Base-by-base conservation (phyloP, 2,888 invertebrate species). In the Parnassius glacialis region DNA sequence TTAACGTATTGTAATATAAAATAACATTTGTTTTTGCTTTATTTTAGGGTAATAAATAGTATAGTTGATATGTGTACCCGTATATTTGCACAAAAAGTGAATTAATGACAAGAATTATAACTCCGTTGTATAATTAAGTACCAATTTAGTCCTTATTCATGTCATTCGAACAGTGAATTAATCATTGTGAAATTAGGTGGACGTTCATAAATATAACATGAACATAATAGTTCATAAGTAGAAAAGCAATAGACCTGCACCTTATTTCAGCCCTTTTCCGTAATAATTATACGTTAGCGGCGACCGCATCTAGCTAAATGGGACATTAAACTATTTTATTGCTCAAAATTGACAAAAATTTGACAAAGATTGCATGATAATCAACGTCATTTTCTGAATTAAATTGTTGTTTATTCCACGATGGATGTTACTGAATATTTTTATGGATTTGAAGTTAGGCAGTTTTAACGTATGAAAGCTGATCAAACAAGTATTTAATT, bases 241-340 rank as follows among this genome's bases (percentile, higher is more conserved):
- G 57, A 56, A 53, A 59, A 54, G 58, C 65, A 68, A 67, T 69
- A 65, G 62, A 65, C 64, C 64, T 69, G 68, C 67, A 68, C 66
- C 64, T 61, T 62, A 60, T 68, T 62, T 57, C 67, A 68, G 65
- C 65, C 71, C 69, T 70, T 81, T 82, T 75, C 78, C 75, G 68
- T 67, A 70, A 77, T 90, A 90, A 90, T 90, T 79, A 87, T 69
- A 85, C 67, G 80, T 77, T 84, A 72, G 62, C 73, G 13, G 72
- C 54, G 74, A 83, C 89, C 84, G 80, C 85, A 85, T 87, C 87
- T 80, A 84, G 85, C 80, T 90, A 89, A 90, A 90, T 90, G 90
- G 82, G 87, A 87, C 83, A 81, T 89, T 85, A 90, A 90, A 90
- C 84, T 85, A 86, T 90, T 90, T 91, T 90, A 91, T 89, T 88